Base-by-base conservation (phyloP, 2,888 invertebrate genomes). In the Parascotia fuliginaria region DNA sequence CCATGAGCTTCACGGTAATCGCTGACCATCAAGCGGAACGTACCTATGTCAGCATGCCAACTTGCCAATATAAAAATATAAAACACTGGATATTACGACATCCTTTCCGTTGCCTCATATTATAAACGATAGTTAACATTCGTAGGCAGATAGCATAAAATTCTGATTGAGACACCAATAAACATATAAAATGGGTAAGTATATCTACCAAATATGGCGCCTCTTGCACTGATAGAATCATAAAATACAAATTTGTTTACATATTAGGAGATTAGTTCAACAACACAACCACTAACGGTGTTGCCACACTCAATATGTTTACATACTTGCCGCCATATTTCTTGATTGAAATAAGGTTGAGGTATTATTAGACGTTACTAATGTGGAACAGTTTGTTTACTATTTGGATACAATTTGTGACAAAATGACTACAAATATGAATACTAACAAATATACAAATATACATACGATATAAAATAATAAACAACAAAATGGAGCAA, bases 321-420 rank as follows among this genome's bases (percentile, higher is more conserved):
- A 32, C 12, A 13, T 15, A n/a, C 29, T 36, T 14, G 7, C 13
- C 7, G 31, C 13, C 29, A 12, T 12, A 11, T 19, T 42, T 1
- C 9, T 34, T 45, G 22, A 45, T 34, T 51, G 32, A 43, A 51
- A 51, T 42, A 46, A 39, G 43, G 50, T 5, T n/a, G 24, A n/a
- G 7, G 36, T 38, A 42, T 47, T 41, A 38, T 49, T 49, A 49
- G 42, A 22, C 11, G 7, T 29, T 47, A 45, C 32, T 46, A 61
- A 49, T 36, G 42, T 14, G 40, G 22, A 29, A 11, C 9, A 7
- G n/a, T 28, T 29, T 43, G 36, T 16, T 29, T 43, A 13, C 29
- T 16, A 12, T 43, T 36, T 36, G 16, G 19, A 13, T 19, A 13
- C 42, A 29, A 29, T 42, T 13, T 29, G n/a, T 34, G 29, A 29